phyloP scores from a whole-genome alignment of 64 coral and sea anemone species.

The Catalaphyllia jardinei region DNA sequence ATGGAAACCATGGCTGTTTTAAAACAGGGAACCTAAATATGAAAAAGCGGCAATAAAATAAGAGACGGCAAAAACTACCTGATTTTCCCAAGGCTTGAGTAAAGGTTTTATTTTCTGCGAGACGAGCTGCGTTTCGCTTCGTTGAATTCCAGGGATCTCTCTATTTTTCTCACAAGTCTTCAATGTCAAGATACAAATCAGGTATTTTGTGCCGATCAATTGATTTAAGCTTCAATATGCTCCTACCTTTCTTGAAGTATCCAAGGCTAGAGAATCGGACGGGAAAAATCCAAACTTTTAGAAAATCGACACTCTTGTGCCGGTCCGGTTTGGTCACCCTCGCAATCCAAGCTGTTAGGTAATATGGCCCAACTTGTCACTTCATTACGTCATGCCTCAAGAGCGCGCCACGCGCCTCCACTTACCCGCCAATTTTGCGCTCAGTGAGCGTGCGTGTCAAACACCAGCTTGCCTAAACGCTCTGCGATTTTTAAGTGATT shows the following conservation, averaged over 20 bases:
- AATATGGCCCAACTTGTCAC: conserved; percentile 50
- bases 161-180: not conserved
- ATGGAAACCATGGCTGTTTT: not conserved
- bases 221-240: not conserved
- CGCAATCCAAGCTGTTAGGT: conserved; percentile 56
- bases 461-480: not conserved
- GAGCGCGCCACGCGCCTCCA: not conserved
- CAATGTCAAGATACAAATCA: conserved; percentile 15
- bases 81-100: not conserved
- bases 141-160: conserved; percentile 7
- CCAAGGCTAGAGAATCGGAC: conserved; percentile 16
- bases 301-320: conserved; percentile 36
- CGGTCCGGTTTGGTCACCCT: conserved; percentile 50
- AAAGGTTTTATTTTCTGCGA: not conserved
- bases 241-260: conserved; percentile 28
- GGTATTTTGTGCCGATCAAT: conserved; percentile 5
- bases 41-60: not conserved
- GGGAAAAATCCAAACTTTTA: conserved; percentile 4
- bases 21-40: not conserved
- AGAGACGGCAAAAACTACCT: not conserved
- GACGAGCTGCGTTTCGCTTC: conserved; percentile 28
- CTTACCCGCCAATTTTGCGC: conserved; percentile 7
- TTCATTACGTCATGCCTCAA: conserved; percentile 69
- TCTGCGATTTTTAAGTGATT: conserved; percentile 34
- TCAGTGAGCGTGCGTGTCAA: conserved; percentile 16